Evolutionary conservation across 2,113 vertebrate genomes (phyloP).

Genomic region (Rhadina sibilatrix): DNA sequence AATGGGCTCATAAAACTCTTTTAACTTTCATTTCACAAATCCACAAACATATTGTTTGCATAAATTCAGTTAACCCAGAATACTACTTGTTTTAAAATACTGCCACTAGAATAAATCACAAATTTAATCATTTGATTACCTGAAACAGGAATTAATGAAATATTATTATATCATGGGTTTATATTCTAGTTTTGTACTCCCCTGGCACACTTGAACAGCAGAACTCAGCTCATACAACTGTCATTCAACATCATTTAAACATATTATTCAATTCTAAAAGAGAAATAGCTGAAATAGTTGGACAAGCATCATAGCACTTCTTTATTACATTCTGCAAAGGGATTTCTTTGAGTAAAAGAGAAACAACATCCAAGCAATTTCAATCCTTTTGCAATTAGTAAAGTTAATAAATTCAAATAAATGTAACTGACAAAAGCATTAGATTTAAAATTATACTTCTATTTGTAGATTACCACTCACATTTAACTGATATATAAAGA

Average conservation of each 20-base stretch:
- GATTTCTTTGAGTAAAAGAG: not conserved
- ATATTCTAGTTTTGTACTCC: not conserved
- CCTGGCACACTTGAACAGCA: not conserved
- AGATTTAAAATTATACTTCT: not conserved
- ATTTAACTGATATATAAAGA: not conserved
- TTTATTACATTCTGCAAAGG: not conserved
- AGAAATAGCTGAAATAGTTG: not conserved
- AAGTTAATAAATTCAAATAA: not conserved
- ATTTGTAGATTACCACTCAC: not conserved
- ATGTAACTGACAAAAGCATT: not conserved
- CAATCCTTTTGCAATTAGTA: not conserved
- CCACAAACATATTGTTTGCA: not conserved
- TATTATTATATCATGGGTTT: rapidly evolving
- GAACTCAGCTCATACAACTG: not conserved
- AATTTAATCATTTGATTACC: not conserved
- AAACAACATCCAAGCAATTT: not conserved
- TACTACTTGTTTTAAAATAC: not conserved
- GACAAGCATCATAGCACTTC: not conserved
- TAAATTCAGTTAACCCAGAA: not conserved
- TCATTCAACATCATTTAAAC: not conserved
- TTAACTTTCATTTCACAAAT: not conserved
- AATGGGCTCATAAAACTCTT: not conserved
- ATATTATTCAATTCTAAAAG: not conserved
- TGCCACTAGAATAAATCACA: not conserved
- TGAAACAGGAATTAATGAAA: not conserved